phyloP scores from a whole-genome alignment of 2,888 invertebrate genomes.

The Spatulosminthurus flaviceps region DNA sequence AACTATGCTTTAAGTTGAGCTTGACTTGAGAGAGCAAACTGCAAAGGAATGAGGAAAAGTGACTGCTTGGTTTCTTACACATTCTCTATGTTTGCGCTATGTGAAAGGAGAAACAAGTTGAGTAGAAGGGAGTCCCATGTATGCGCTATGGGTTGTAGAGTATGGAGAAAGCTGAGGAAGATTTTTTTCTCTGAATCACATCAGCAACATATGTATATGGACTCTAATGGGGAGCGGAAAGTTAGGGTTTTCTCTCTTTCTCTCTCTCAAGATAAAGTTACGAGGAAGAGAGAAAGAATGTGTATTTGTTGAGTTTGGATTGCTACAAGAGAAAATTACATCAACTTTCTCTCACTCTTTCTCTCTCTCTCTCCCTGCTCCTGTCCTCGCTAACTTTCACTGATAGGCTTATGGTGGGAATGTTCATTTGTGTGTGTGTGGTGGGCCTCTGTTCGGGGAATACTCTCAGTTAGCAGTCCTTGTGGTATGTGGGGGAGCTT shows the following conservation, averaged over 20 bases:
- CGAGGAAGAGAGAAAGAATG: slow-evolving; percentile 38
- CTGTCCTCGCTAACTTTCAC: neutral
- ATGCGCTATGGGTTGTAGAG: no score
- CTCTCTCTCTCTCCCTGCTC: neutral
- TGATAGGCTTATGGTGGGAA: slow-evolving; percentile 29
- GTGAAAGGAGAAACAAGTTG: neutral
- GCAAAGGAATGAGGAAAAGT: slow-evolving; percentile 16
- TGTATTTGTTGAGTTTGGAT: slow-evolving; percentile 36
- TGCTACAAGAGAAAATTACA: slow-evolving; percentile 41
- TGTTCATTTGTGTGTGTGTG: slow-evolving; percentile 43
- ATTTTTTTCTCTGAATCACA: no score
- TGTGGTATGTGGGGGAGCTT: neutral
- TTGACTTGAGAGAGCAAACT: slow-evolving; percentile 4
- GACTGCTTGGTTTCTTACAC: neutral
- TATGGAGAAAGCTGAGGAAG: no score
- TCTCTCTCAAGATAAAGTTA: slow-evolving; percentile 41
- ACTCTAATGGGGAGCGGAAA: neutral
- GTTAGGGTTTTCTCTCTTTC: neutral
- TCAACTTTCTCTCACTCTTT: slow-evolving; percentile 29
- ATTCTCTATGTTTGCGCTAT: neutral
- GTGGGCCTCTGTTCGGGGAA: neutral
- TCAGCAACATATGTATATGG: no score
- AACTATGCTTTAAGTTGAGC: slow-evolving; percentile 24
- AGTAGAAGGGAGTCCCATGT: no score
- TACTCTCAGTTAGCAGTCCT: neutral